Base-by-base conservation (phyloP, 2,797 vertebrate species). In the Acropternis orthonyx region DNA sequence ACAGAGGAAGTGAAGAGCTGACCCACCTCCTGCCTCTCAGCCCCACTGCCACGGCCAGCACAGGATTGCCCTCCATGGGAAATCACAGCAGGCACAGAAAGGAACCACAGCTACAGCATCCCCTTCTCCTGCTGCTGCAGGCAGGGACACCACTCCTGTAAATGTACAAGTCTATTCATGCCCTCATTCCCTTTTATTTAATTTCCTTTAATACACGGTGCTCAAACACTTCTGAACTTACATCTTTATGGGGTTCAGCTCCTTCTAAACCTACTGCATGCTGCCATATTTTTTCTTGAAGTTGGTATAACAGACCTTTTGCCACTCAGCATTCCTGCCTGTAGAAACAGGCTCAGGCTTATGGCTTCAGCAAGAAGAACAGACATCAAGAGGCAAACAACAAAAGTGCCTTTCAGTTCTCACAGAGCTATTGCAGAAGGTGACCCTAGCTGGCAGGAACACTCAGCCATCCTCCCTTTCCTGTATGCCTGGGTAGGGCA, bases 371-470 rank as follows among this genome's bases (percentile, higher is more conserved):
- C 27, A 52, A 79, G 69, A 74, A 89, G 82, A 71, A 4, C 23
- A 74, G 78, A 41, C n/a, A 1, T 7, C 36, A 66, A 3, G 5
- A 85, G 28, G 52, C 23, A 77, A 91, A 82, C 5, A 48, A 28
- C 18, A 67, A 28, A 82, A 65, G 13, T 36, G 10, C 24, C 54
- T 56, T 48, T 59, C 66, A 43, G 32, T 56, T 67, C 32, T 55
- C 36, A 9, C 10, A 6, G 0, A 1, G n/a, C 23, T 27, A 0
- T 32, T 87, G 41, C 63, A n/a, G n/a, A n/a, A 5, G 23, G 16
- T 52, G 56, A 19, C 10, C 28, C 26, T 27, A 9, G 8, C 20
- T 18, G 22, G 32, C 69, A 75, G 46, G n/a, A 65, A 5, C 1
- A 2, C 28, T 61, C n/a, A 59, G 36, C 43, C 51, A 44, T 39